phyloP scores from a whole-genome alignment of 2,888 invertebrate species.

The Frankliniella fusca region DNA sequence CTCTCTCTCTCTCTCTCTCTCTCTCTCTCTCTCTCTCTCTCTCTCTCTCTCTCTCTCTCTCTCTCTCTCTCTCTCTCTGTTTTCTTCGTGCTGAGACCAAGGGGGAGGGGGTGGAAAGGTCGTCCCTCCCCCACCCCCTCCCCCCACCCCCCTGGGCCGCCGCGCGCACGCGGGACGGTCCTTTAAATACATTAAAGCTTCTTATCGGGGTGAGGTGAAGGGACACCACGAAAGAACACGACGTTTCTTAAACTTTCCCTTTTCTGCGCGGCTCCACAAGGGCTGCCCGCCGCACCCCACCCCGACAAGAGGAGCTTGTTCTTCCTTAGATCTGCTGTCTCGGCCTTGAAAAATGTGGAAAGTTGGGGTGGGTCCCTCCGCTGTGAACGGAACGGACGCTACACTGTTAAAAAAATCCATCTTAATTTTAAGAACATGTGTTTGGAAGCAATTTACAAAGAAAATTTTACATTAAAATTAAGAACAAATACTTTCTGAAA shows the following conservation, averaged over 20 bases:
- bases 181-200: constrained; percentile 6
- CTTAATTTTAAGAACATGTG: no score
- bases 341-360: constrained; percentile 2
- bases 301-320: not conserved
- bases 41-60: no score
- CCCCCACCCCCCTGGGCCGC: not conserved
- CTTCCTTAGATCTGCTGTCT: constrained; percentile 6
- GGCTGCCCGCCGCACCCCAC: not conserved
- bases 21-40: no score
- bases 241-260: not conserved
- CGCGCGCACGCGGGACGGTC: not conserved
- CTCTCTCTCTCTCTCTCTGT: no score
- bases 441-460: no score
- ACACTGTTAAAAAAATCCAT: no score
- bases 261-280: not conserved
- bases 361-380: not conserved
- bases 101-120: no score
- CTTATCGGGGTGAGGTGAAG: constrained; percentile 10
- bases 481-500: no score
- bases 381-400: no score
- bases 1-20: no score
- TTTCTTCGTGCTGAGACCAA: no score
- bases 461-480: no score
- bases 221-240: constrained; percentile 13
- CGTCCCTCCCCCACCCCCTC: not conserved